Conservation (phyloP, 1,140 invertebrate genomes). For the Lamellibrachia luymesi region DNA sequence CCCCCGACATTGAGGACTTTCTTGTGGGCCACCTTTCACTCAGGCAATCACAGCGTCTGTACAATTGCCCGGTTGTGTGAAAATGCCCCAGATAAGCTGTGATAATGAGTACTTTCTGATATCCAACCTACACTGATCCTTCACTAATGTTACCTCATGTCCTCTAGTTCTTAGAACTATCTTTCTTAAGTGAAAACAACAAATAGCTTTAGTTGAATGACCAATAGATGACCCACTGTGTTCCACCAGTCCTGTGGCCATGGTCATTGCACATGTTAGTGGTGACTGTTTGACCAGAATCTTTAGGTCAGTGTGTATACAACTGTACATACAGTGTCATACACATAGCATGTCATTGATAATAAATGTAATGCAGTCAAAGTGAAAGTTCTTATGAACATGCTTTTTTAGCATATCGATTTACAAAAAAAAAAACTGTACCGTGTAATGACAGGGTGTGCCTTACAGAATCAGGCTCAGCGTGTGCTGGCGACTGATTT, state of each 20-base stretch:
- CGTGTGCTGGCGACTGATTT: background rate
- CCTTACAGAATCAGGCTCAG: background rate
- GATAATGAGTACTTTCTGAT: too few relatives aligned
- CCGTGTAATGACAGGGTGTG: background rate
- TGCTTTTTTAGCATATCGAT: background rate
- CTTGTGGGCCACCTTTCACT: background rate
- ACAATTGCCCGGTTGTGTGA: background rate
- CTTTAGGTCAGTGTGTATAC: background rate
- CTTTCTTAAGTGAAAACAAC: too few relatives aligned
- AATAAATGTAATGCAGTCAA: background rate
- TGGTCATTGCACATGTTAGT: background rate
- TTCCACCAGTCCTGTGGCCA: background rate
- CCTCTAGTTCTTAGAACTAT: too few relatives aligned
- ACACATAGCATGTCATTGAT: background rate
- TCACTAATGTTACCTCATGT: too few relatives aligned
- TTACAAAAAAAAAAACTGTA: background rate
- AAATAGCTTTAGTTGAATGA: too few relatives aligned
- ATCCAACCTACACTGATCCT: too few relatives aligned
- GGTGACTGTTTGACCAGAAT: background rate
- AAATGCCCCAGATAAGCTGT: background rate
- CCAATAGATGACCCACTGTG: too few relatives aligned
- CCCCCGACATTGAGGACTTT: background rate
- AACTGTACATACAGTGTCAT: too few relatives aligned
- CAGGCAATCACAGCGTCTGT: background rate
- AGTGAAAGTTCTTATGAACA: background rate